These are phyloP conservation scores for Calyptommatus sinebrachiatus DNA, from an alignment of 2,113 vertebrate species.

Conservation along the genomic window DNA sequence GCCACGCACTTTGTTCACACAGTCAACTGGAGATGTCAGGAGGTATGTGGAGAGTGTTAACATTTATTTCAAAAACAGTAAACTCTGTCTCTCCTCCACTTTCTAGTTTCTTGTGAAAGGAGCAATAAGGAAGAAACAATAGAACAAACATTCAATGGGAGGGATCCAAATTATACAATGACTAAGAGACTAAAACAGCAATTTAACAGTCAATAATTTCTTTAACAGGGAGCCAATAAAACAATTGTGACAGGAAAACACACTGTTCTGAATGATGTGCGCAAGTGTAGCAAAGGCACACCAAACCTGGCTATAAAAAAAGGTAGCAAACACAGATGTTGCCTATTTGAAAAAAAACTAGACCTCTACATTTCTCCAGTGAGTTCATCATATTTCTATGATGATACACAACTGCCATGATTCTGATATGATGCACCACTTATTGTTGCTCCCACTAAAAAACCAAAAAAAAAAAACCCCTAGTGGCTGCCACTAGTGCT, in stretches of 20 bases:
- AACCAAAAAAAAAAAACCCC: no score
- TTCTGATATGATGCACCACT: background rate
- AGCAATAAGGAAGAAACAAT: slow-evolving; percentile 60
- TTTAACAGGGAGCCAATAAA: slow-evolving; percentile 71
- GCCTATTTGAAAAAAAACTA: slow-evolving; percentile 14
- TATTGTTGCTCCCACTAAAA: background rate
- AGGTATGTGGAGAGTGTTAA: slow-evolving; percentile 66
- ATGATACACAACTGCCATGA: background rate
- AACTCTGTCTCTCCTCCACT: slow-evolving; percentile 46
- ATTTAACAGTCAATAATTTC: slow-evolving; percentile 72
- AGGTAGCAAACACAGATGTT: slow-evolving; percentile 41
- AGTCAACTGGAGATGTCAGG: slow-evolving; percentile 67
- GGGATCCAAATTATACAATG: slow-evolving; percentile 47
- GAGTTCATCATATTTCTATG: slow-evolving; percentile 1
- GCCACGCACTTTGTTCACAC: slow-evolving; percentile 65
- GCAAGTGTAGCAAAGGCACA: slow-evolving; percentile 20
- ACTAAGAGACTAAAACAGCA: slow-evolving; percentile 60
- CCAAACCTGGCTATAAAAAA: slow-evolving; percentile 35
- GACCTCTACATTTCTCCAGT: slow-evolving; percentile 12
- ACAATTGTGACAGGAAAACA: slow-evolving; percentile 52
- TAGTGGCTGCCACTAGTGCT: no score
- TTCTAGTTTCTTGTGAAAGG: slow-evolving; percentile 61
- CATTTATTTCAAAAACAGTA: slow-evolving; percentile 65
- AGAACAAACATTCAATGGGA: slow-evolving; percentile 58
- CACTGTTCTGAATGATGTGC: slow-evolving; percentile 23